These are phyloP conservation scores for Heliconius cydno DNA, from an alignment of 2,888 invertebrate species.

Conservation along the genomic window DNA sequence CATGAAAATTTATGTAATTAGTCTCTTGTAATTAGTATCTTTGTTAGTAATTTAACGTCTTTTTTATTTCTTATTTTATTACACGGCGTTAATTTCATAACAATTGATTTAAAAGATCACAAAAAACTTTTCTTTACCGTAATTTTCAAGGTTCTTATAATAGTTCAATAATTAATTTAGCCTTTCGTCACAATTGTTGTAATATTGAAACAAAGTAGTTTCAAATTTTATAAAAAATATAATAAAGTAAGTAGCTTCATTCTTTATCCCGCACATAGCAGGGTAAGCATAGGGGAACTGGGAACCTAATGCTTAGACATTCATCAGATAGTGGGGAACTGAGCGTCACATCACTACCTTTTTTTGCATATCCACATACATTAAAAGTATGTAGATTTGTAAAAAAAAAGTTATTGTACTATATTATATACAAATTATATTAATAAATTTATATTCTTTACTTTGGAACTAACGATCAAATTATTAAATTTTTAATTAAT, in stretches of 20 bases:
- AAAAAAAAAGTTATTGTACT: too few relatives aligned
- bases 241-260: not conserved
- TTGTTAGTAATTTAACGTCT: not conserved
- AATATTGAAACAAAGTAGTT: conserved; percentile 13
- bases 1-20: too few relatives aligned
- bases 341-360: too few relatives aligned
- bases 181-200: conserved; percentile 3
- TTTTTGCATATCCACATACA: not conserved
- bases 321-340: too few relatives aligned
- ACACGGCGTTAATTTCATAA: not conserved
- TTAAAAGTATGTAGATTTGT: too few relatives aligned
- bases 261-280: not conserved
- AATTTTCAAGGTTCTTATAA: conserved; percentile 9
- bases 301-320: too few relatives aligned
- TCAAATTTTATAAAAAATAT: not conserved
- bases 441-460: not conserved
- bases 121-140: not conserved
- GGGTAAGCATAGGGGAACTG: not conserved
- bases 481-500: not conserved
- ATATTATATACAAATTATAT: too few relatives aligned
- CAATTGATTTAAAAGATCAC: not conserved
- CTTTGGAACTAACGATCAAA: not conserved
- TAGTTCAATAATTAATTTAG: not conserved
- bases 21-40: too few relatives aligned
- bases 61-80: not conserved